phyloP scores from a whole-genome alignment of 2,113 vertebrate species.

The Oryctolagus cuniculus region DNA sequence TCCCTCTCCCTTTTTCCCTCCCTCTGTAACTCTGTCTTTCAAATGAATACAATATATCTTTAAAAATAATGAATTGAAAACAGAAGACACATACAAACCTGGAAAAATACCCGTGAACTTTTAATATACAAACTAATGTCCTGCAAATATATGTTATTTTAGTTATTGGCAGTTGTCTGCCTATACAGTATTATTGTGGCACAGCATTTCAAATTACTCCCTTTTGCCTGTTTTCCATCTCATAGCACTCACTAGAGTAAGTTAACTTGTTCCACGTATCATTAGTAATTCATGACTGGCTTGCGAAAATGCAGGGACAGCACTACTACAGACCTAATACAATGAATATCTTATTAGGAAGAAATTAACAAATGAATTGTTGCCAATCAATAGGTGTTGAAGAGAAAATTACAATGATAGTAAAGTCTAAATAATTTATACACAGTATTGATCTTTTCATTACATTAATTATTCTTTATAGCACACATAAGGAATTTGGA shows the following conservation, averaged over 20 bases:
- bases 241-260: conserved; percentile 10
- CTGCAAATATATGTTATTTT: background rate
- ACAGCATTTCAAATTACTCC: conserved; percentile 52
- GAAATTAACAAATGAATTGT: conserved; percentile 84
- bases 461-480: conserved; percentile 84
- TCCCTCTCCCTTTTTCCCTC: background rate
- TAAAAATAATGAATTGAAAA: background rate
- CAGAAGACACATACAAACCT: background rate
- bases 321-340: conserved; percentile 82
- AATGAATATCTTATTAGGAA: conserved; percentile 81
- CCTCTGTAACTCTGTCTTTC: too few relatives aligned
- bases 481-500: conserved; percentile 80
- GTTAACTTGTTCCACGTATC: conserved; percentile 64
- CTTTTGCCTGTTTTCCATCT: conserved; percentile 27
- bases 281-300: conserved; percentile 80
- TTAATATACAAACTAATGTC: conserved; percentile 2
- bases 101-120: conserved; percentile 4
- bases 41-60: too few relatives aligned
- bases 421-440: conserved; percentile 85
- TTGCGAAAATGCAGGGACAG: conserved; percentile 65
- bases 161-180: background rate
- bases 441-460: conserved; percentile 81
- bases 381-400: conserved; percentile 83
- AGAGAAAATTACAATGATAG: conserved; percentile 84
- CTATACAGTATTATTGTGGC: background rate